These are phyloP conservation scores for Teleopsis dalmanni DNA, from an alignment of 1,140 invertebrate genomes.

Conservation along the genomic window DNA sequence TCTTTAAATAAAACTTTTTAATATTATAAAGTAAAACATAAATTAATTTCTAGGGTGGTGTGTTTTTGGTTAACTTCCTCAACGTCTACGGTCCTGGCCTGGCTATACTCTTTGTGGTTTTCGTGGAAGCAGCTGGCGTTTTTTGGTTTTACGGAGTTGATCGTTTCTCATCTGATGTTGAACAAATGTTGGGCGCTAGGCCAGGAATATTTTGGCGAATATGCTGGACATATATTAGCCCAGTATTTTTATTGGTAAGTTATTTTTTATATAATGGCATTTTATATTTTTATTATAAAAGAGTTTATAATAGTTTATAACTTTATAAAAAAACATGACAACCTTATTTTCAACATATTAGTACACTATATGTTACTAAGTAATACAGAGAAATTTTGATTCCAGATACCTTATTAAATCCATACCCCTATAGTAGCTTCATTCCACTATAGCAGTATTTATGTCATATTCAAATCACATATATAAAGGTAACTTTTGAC, in stretches of 20 bases:
- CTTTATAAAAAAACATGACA: background rate
- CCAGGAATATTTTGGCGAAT: constrained; percentile 87
- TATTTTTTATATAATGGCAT: too few species aligned
- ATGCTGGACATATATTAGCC: constrained; percentile 88
- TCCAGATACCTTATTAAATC: too few species aligned
- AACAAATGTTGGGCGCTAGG: constrained; percentile 81
- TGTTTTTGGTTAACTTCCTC: constrained; percentile 89
- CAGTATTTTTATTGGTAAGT: constrained; percentile 65
- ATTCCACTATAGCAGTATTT: too few species aligned
- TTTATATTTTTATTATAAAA: background rate
- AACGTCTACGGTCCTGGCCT: constrained; percentile 93
- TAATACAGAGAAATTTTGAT: too few species aligned
- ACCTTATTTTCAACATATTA: background rate
- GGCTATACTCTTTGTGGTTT: constrained; percentile 92
- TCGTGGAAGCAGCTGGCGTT: constrained; percentile 91
- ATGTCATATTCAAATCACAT: too few species aligned
- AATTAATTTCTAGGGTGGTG: constrained; percentile 63
- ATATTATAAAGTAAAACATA: too few species aligned
- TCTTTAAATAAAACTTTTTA: background rate
- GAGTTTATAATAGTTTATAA: background rate
- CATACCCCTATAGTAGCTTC: too few species aligned
- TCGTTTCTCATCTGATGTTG: constrained; percentile 79
- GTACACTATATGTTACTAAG: background rate
- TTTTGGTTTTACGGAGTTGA: constrained; percentile 95
- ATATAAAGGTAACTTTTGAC: too few species aligned